Evolutionary conservation across 2,888 invertebrate species (phyloP).

Genomic region (Ormia ochracea): DNA sequence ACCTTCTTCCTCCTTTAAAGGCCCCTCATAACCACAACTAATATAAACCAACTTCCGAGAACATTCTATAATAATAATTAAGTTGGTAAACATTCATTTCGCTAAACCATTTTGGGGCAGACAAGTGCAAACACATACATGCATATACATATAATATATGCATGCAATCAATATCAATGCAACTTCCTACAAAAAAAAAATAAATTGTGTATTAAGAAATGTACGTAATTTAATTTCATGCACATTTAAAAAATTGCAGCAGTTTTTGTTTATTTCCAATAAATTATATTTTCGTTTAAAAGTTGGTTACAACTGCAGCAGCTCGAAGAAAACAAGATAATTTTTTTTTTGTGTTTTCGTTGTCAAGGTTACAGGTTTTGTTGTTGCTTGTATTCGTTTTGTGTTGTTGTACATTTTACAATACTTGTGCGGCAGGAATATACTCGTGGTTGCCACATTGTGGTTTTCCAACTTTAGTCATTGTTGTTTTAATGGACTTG

Average conservation of each 20-base stretch:
- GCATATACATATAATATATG: constrained; percentile 16
- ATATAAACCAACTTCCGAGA: no score
- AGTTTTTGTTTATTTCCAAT: not conserved
- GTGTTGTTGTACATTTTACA: not conserved
- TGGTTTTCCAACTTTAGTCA: constrained; percentile 55
- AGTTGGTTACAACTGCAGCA: constrained; percentile 3
- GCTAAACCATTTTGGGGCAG: no score
- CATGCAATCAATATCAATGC: not conserved
- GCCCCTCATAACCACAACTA: no score
- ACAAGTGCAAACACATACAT: not conserved
- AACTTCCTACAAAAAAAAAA: not conserved
- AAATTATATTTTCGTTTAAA: not conserved
- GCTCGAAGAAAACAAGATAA: not conserved
- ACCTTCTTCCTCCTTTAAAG: no score
- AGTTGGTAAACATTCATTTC: no score
- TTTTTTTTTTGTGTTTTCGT: constrained; percentile 46
- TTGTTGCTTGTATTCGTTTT: constrained; percentile 17
- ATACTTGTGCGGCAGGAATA: constrained; percentile 12
- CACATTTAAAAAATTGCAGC: not conserved
- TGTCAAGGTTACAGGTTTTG: constrained; percentile 58
- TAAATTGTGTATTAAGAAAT: not conserved
- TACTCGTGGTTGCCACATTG: constrained; percentile 49
- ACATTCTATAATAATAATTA: no score
- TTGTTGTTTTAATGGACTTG: constrained; percentile 61
- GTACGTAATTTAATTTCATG: not conserved